Evolutionary conservation across 92 coral and sea anemone species (phyloP), one percentile per base, ranked within the genome.

Genomic region (Muricea muricata): DNA sequence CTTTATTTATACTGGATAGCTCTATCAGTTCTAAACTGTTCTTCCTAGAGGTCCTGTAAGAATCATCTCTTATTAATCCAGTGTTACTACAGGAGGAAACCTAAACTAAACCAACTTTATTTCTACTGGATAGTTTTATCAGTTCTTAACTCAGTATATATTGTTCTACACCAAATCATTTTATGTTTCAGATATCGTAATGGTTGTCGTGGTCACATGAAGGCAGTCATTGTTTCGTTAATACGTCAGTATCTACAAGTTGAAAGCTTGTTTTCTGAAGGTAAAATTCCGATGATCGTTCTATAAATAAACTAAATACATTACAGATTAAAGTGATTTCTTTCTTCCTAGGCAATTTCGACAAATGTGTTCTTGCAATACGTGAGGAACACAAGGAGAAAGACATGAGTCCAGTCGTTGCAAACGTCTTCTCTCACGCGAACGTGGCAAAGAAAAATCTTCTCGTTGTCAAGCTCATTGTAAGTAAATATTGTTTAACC

Each of bases 201-300:
- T 84, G 98, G 97, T 6, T 91, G 93, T 41, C 97, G 99, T 24
- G 99, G 99, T 32, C 99, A 96, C 75, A 93, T 93, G 89, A 93
- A 92, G 72, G 92, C 99, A 20, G 99, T 96, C 33, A 97, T 92
- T 14, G 83, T 96, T 40, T 92, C 95, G n/a, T 65, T 96, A 57
- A 73, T 96, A 17, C 73, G 98, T 60, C 97, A 92, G 85, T 96
- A 93, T 52, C 92, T 96, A 3, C 94, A 96, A 56, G 90, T 93
- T 25, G 99, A 96, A 88, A 85, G 88, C 73, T 78, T 92, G 83
- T 96, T 96, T 52, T 93, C 91, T 67, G 99, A 93, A 88, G 99
- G 98, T 95, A 50, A 76, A 56, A 17, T 14, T 0, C n/a, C 30
- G n/a, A 41, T 37, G 58, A 0, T 13, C 20, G n/a, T n/a, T n/a